Evolutionary conservation across 2,888 invertebrate genomes (phyloP).

Genomic region (Parelbella ahira): DNA sequence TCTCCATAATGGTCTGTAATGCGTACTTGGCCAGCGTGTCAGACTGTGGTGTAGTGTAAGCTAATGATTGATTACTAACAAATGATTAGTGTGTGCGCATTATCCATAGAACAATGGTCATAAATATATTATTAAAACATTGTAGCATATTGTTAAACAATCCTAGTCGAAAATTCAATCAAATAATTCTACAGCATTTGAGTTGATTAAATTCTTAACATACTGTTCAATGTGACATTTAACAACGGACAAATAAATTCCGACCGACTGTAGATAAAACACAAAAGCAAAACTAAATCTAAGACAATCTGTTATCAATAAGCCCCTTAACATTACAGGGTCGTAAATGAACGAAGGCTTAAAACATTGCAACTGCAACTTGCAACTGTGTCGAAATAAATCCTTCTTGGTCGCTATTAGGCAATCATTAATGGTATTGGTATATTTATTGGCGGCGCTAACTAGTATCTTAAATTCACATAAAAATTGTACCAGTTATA

Average conservation of each 20-base stretch:
- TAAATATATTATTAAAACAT: no score
- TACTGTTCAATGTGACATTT: conserved; percentile 21
- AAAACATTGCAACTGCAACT: no score
- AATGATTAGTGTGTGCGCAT: no score
- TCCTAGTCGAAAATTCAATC: conserved; percentile 1
- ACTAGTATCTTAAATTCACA: no score
- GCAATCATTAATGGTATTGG: conserved; percentile 37
- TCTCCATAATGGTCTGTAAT: no score
- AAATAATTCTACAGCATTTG: conserved; percentile 7
- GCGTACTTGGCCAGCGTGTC: no score
- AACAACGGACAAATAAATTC: conserved; percentile 19
- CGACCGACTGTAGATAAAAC: conserved; percentile 7
- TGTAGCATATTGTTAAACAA: no score
- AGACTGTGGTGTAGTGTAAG: no score
- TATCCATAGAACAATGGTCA: no score
- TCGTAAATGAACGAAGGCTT: conserved; percentile 7
- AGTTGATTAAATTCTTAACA: conserved; percentile 22
- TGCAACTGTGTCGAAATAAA: conserved; percentile 22
- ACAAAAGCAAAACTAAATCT: conserved; percentile 17
- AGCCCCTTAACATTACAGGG: conserved; percentile 14
- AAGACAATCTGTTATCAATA: conserved; percentile 22
- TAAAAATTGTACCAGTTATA: no score
- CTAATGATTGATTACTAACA: no score
- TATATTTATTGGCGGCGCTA: conserved; percentile 29
- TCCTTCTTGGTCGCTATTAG: conserved; percentile 33